Evolutionary conservation across 2,113 vertebrate genomes (phyloP).

Genomic region (Oreotrochilus melanogaster): DNA sequence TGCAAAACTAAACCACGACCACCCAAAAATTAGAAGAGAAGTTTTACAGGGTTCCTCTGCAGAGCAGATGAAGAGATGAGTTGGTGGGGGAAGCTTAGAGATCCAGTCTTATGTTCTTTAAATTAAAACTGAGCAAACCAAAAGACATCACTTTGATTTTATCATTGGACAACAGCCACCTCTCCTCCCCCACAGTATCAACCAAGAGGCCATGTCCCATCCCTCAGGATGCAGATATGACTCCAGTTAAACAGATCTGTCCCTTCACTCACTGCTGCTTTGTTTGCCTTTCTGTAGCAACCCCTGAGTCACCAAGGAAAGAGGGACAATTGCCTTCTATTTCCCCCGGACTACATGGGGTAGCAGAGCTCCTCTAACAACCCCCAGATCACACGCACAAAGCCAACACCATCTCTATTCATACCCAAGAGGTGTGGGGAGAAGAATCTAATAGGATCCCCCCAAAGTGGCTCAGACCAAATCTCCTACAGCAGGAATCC

Average conservation of each 20-base stretch:
- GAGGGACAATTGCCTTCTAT: neutral
- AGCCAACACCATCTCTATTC: neutral
- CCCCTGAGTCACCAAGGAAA: neutral
- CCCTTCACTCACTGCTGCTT: neutral
- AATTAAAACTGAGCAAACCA: neutral
- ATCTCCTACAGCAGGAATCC: neutral
- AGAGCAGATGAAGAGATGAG: neutral
- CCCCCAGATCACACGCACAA: neutral
- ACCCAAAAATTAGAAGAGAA: neutral
- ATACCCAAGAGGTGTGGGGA: neutral
- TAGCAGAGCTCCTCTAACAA: neutral
- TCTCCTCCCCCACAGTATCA: neutral
- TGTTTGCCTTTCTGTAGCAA: neutral
- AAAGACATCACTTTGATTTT: neutral
- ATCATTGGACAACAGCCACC: neutral
- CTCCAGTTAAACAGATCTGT: neutral
- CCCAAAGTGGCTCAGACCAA: neutral
- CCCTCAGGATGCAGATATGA: neutral
- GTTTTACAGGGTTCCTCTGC: neutral
- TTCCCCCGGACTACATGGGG: neutral
- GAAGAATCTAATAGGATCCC: neutral
- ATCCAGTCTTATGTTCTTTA: accelerated
- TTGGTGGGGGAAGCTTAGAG: neutral
- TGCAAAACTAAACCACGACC: neutral
- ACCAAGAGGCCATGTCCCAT: neutral